Evolutionary conservation across 1,140 invertebrate genomes (phyloP).

Genomic region (Calephelis nemesis): DNA sequence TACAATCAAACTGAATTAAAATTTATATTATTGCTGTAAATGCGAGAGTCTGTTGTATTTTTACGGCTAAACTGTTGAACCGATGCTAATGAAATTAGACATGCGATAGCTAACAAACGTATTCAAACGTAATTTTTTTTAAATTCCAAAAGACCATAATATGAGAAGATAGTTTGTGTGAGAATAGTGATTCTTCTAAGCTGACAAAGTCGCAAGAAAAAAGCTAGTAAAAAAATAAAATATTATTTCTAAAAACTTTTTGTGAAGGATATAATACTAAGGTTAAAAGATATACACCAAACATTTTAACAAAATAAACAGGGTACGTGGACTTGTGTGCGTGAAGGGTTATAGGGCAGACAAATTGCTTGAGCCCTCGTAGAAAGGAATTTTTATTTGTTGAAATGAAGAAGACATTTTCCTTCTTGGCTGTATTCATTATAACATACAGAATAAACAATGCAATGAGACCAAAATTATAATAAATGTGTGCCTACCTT

Average conservation of each 20-base stretch:
- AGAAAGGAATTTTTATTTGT: constrained; percentile 24
- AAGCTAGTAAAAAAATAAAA: background rate
- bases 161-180: too few species aligned
- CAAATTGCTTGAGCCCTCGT: constrained; percentile 16
- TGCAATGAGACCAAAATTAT: constrained; percentile 4
- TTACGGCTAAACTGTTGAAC: too few species aligned
- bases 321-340: constrained; percentile 19
- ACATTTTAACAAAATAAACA: constrained; percentile 12
- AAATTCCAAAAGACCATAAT: too few species aligned
- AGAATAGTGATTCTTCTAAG: too few species aligned
- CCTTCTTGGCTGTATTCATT: constrained; percentile 14
- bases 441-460: constrained; percentile 11
- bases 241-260: background rate
- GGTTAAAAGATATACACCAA: constrained; percentile 19
- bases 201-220: too few species aligned
- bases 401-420: constrained; percentile 21
- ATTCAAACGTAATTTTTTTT: too few species aligned
- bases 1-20: too few species aligned
- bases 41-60: too few species aligned
- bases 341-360: constrained; percentile 23
- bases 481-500: constrained; percentile 5
- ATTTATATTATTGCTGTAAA: too few species aligned
- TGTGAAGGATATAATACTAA: constrained; percentile 5
- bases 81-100: too few species aligned
- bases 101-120: too few species aligned